phyloP scores from a whole-genome alignment of 2,113 vertebrate species.

The Lagopus leucura region DNA sequence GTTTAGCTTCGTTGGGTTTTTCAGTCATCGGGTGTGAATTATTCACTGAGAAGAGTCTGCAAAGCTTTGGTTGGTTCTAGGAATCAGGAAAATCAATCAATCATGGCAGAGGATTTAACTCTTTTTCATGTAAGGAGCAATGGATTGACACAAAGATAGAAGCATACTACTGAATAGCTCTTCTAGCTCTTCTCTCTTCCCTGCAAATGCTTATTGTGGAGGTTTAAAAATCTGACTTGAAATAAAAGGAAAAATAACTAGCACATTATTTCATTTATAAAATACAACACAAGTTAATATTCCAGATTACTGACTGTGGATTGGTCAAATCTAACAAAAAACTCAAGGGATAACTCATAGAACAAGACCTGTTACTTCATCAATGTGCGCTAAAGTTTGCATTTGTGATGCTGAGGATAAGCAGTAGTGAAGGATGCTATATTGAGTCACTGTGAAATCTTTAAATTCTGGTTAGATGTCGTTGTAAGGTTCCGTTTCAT shows the following conservation, averaged over 20 bases:
- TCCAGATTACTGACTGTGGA: neutral
- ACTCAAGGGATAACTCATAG: neutral
- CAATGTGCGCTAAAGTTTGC: neutral
- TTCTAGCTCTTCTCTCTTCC: neutral
- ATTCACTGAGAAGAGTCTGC: neutral
- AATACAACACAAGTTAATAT: rapidly evolving
- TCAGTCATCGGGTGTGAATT: neutral
- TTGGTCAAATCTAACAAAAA: neutral
- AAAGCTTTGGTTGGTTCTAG: neutral
- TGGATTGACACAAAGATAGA: neutral
- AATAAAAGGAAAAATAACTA: neutral
- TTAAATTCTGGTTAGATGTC: neutral
- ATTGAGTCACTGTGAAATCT: neutral
- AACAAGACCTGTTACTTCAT: neutral
- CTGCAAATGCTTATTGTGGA: neutral
- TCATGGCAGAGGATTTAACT: neutral
- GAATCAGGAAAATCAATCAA: neutral
- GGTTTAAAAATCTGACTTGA: neutral
- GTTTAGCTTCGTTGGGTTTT: neutral
- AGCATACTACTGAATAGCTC: neutral
- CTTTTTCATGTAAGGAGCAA: neutral
- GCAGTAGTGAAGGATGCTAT: neutral
- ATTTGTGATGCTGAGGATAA: neutral
- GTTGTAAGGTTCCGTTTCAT: neutral
- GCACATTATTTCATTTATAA: neutral